Conservation (phyloP, 2,113 vertebrate genomes). For the Chlorodrepanis virens region DNA sequence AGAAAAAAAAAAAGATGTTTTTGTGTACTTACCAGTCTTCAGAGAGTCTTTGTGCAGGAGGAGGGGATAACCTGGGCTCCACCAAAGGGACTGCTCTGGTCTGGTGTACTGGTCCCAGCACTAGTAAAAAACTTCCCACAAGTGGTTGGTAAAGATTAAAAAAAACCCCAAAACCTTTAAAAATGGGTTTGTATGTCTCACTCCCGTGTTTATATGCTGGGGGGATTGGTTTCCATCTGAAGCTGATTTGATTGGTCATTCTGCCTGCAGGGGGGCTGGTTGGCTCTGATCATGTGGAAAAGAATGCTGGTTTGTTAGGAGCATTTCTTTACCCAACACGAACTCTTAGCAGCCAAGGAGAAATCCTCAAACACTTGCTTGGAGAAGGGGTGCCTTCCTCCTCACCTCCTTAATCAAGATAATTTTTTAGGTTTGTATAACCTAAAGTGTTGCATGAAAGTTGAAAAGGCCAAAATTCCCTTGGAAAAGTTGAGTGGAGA, state of each 20-base stretch:
- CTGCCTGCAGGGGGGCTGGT: slow-evolving; percentile 91
- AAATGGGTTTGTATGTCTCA: slow-evolving; percentile 74
- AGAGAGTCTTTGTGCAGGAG: slow-evolving; percentile 8
- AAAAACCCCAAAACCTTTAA: neutral
- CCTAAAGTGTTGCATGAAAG: slow-evolving; percentile 55
- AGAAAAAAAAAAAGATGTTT: neutral
- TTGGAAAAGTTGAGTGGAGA: neutral
- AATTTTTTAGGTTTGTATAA: slow-evolving; percentile 66
- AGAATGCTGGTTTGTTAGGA: slow-evolving; percentile 82
- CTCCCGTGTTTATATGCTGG: slow-evolving; percentile 77
- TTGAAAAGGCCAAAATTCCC: slow-evolving; percentile 67
- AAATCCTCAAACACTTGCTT: slow-evolving; percentile 71
- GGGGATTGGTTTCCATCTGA: slow-evolving; percentile 74
- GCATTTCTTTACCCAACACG: slow-evolving; percentile 74
- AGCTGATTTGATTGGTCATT: slow-evolving; percentile 92
- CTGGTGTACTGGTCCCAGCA: slow-evolving; percentile 24
- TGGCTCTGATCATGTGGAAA: slow-evolving; percentile 87
- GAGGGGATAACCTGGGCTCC: neutral
- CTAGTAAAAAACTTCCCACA: slow-evolving; percentile 33
- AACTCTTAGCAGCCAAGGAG: slow-evolving; percentile 67
- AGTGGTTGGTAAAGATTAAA: slow-evolving; percentile 41
- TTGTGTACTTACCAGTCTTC: slow-evolving; percentile 70
- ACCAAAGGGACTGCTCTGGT: neutral
- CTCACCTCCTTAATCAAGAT: slow-evolving; percentile 58
- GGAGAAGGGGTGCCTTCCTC: slow-evolving; percentile 61